These are phyloP conservation scores for Trichechus manatus DNA, from an alignment of 2,113 vertebrate species.

Conservation along the genomic window DNA sequence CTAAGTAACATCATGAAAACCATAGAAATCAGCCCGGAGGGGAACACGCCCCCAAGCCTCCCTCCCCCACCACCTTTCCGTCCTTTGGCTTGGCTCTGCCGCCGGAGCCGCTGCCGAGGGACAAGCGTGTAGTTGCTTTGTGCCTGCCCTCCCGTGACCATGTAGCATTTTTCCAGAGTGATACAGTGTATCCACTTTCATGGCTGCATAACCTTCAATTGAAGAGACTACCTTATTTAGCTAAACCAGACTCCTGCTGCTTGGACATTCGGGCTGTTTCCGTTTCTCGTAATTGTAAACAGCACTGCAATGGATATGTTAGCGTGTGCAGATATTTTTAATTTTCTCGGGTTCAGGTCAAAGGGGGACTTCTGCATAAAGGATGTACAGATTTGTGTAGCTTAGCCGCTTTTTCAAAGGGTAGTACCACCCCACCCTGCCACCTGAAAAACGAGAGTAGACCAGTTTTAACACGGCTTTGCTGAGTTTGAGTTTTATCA, in stretches of 20 bases:
- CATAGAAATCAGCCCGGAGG: rapidly evolving
- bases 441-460: background rate
- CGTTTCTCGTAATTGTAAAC: background rate
- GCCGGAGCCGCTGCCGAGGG: background rate
- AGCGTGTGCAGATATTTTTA: background rate
- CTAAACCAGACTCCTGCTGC: background rate
- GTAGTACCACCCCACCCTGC: too few species aligned
- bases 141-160: background rate
- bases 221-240: background rate
- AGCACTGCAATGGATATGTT: too few species aligned
- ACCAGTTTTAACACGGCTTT: background rate
- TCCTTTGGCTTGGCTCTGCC: background rate
- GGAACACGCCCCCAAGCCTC: background rate
- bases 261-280: background rate
- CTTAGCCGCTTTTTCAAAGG: background rate
- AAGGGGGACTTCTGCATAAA: background rate
- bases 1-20: background rate
- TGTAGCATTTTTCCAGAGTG: too few species aligned
- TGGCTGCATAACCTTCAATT: rapidly evolving
- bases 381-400: background rate
- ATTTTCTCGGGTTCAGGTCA: background rate
- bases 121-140: too few species aligned
- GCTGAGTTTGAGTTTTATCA: too few species aligned
- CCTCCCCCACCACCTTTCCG: too few species aligned
- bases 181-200: too few species aligned